Evolutionary conservation across 2,797 vertebrate species (phyloP).

Genomic region (Morus bassanus): DNA sequence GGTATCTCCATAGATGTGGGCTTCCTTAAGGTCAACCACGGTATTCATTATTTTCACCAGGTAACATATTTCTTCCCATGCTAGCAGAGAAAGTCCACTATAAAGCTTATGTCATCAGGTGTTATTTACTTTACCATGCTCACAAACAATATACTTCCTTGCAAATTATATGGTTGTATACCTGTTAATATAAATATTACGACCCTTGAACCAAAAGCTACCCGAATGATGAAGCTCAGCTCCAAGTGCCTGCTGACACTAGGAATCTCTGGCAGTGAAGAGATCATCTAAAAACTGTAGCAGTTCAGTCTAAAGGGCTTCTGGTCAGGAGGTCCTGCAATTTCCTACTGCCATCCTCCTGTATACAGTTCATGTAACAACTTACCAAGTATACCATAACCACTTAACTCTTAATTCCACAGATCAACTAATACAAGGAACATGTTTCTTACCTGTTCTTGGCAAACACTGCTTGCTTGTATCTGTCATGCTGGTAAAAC

Average conservation of each 20-base stretch:
- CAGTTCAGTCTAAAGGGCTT: not conserved
- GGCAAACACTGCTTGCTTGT: not conserved
- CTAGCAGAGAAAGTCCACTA: not conserved
- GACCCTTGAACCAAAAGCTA: not conserved
- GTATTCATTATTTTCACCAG: not conserved
- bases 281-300: not conserved
- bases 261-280: not conserved
- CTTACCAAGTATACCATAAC: not conserved
- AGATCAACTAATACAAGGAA: not conserved
- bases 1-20: not conserved
- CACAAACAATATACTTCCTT: not conserved
- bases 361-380: too few relatives aligned
- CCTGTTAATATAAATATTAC: not conserved
- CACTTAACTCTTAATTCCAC: not conserved
- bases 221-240: rapidly evolving
- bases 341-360: not conserved
- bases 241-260: rapidly evolving
- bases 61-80: not conserved
- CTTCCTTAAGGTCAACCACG: not conserved
- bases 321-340: not conserved
- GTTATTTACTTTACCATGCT: not conserved
- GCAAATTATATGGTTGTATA: rapidly evolving
- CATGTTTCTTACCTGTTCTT: not conserved
- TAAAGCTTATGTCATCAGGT: not conserved
- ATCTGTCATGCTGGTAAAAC: not conserved